Evolutionary conservation across 2,113 vertebrate species (phyloP), one percentile per base, ranked within the genome.

Genomic region (Calidris pugnax): DNA sequence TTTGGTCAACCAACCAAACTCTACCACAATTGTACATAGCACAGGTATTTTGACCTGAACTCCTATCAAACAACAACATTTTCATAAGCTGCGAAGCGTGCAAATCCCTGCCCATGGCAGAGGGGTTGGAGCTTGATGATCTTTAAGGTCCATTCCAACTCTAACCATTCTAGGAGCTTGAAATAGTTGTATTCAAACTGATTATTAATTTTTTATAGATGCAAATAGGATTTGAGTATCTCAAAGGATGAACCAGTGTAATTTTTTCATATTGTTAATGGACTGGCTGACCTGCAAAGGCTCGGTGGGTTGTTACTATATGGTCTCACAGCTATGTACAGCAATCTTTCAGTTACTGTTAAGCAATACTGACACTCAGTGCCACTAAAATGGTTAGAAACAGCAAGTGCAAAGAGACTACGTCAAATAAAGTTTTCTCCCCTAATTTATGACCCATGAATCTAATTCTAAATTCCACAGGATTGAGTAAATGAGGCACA

Each of bases 401-500:
- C 30, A 86, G 75, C 51, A 90, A 94, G 64, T 88, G 76, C 86
- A 76, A 92, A 60, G 47, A 35, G 11, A 74, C 37, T 84, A 12
- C 50, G 50, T 81, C 60, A 91, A 92, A 96, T 9, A 84, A 87
- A 91, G 66, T 85, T 93, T 93, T 82, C 77, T 82, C 66, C 57
- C 28, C 75, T 64, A 79, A 95, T 94, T 90, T 90, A 96, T 89
- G 72, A 90, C 19, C 56, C 22, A 62, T n/a, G 84, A 82, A 87
- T 76, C 74, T 95, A 78, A 87, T 75, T 89, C 68, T 74, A 81
- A 93, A 92, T 90, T 90, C 85, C 6, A 2, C n/a, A 59, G 71
- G 39, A 94, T 0, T 83, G 85, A 76, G 71, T 83, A 96, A 95
- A 97, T 93, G 93, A 97, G 48, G 90, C 88, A 89, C 41, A 83